A percentile compares a stretch with the other conserved stretches of the same genome.
Conservation (phyloP, 1,140 invertebrate species). For the Drosophila guanche region DNA sequence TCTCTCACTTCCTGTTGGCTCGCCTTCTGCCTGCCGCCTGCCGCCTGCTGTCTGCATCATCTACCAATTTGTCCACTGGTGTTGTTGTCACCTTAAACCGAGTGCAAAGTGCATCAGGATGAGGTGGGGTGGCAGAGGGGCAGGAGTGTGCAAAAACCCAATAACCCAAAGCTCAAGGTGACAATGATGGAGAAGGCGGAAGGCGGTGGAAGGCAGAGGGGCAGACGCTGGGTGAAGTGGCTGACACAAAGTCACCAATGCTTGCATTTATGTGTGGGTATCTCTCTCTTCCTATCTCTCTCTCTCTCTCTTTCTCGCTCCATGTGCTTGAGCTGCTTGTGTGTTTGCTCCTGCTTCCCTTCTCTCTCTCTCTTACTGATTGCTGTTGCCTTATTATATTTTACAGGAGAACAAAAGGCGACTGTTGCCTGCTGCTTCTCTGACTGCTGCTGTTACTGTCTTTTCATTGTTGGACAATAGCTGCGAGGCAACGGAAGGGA, state of each 20-base stretch:
- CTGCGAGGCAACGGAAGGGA: slow-evolving; percentile 1
- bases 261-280: slow-evolving; percentile 25
- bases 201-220: not conserved
- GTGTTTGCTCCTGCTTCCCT: slow-evolving; percentile 57
- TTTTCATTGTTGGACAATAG: slow-evolving; percentile 69
- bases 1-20: slow-evolving; percentile 17
- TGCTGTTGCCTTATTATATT: slow-evolving; percentile 75
- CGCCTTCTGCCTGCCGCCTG: not conserved
- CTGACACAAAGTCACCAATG: slow-evolving; percentile 49
- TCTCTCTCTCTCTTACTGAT: slow-evolving; percentile 18
- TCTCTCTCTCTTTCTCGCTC: slow-evolving; percentile 16
- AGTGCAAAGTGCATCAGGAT: slow-evolving; percentile 35
- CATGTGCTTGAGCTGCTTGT: slow-evolving; percentile 41
- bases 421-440: slow-evolving; percentile 33
- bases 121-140: not conserved
- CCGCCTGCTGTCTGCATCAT: not conserved
- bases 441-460: slow-evolving; percentile 37
- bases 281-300: not conserved
- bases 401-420: slow-evolving; percentile 62
- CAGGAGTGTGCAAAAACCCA: slow-evolving; percentile 69
- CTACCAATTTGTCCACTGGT: slow-evolving; percentile 17
- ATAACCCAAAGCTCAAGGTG: slow-evolving; percentile 78
- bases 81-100: slow-evolving; percentile 22
- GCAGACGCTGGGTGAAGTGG: slow-evolving; percentile 3
- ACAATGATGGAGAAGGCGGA: slow-evolving; percentile 68